phyloP scores from a whole-genome alignment of 2,797 vertebrate genomes.

The Gorsachius magnificus region DNA sequence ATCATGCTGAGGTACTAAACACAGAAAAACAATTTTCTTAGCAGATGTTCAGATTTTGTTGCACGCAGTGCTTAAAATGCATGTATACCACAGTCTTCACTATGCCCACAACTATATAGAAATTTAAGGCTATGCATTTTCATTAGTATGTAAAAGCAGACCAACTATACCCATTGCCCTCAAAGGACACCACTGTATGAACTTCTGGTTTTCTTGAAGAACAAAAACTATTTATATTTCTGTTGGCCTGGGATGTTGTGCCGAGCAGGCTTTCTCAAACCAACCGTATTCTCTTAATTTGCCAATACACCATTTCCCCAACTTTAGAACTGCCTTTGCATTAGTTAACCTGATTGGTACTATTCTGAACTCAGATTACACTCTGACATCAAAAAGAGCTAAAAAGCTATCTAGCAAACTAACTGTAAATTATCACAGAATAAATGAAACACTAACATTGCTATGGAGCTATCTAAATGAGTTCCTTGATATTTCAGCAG shows the following conservation, averaged over 20 bases:
- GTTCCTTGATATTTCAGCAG: neutral
- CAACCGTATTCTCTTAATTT: neutral
- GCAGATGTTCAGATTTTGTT: neutral
- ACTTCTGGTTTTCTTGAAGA: neutral
- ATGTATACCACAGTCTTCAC: neutral
- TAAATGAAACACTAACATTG: neutral
- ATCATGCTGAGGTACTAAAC: constrained; percentile 91
- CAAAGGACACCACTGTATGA: neutral
- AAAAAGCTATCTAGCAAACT: neutral
- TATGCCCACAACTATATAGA: neutral
- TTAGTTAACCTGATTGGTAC: neutral
- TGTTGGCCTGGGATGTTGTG: too few species aligned
- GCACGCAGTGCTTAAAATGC: neutral
- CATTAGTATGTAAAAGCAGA: neutral
- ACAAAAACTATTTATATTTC: neutral
- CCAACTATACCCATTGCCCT: neutral
- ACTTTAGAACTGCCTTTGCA: neutral
- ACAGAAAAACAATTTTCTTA: neutral
- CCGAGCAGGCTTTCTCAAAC: neutral
- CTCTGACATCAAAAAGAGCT: neutral
- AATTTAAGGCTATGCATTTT: neutral
- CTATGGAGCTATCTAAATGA: neutral
- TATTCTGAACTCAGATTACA: neutral
- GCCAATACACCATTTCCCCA: neutral
- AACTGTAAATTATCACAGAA: neutral